Base-by-base conservation (phyloP, 2,797 vertebrate species). In the Myotis planiceps region DNA sequence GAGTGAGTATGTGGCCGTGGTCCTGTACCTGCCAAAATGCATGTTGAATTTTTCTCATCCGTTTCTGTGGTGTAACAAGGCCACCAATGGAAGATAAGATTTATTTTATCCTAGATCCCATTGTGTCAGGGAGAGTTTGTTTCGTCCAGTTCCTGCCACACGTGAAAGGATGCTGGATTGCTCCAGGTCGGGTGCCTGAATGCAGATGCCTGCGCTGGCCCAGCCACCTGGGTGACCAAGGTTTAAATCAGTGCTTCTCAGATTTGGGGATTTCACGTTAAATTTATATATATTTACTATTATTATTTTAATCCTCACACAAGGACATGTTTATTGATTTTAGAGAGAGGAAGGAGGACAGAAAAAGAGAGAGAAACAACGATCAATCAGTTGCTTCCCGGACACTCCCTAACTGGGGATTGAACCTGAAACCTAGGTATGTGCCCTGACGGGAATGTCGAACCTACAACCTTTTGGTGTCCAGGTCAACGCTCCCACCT, bases 191-290 rank as follows among this genome's bases (percentile, higher is more conserved):
- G 37, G 29, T 7, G 15, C n/a, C 49, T 9, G 39, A 32, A n/a
- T 3, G 25, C 3, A 13, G 74, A 13, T 0, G 2, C 0, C 14
- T 1, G 1, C 39, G 15, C 7, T 12, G 32, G 34, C 85, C 18
- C 1, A 29, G 88, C 12, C 9, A 10, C 32, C 34, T 47, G 21
- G 21, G 39, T 9, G 69, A 4, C 16, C 71, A 55, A 21, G 10
- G 29, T 42, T 81, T 37, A 42, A 34, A 27, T 51, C 66, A 69
- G 42, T 34, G n/a, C 58, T 69, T 68, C 51, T 23, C 47, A 23
- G 79, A 68, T 19, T n/a, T 12, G 42, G 34, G 13, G 12, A 75
- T 81, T 87, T 84, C 60, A 60, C 34, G 6, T 51, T 37, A 89
- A 83, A 83, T 37, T 60, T 19, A 65, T 65, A 65, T 19, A 91